Evolutionary conservation across 2,888 invertebrate genomes (phyloP).

Genomic region (Strigamia maritima): DNA sequence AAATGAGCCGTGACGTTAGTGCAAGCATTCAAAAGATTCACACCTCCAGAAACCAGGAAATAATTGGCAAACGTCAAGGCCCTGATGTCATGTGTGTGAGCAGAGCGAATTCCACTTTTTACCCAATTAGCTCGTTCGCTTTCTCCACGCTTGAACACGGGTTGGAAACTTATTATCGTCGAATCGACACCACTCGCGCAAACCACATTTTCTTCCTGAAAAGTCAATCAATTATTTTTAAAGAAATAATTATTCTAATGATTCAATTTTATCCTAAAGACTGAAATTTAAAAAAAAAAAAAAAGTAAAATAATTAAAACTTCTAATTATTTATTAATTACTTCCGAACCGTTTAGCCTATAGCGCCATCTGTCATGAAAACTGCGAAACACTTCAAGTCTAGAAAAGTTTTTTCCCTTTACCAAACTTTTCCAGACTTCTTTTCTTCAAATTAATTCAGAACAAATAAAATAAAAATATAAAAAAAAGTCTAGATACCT

Average conservation of each 20-base stretch:
- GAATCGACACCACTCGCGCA: slow-evolving; percentile 65
- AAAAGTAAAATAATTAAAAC: no score
- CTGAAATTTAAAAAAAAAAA: neutral
- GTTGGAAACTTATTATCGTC: slow-evolving; percentile 69
- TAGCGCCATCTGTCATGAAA: neutral
- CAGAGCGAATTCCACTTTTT: slow-evolving; percentile 69
- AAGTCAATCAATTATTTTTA: neutral
- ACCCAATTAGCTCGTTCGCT: slow-evolving; percentile 67
- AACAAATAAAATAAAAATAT: neutral
- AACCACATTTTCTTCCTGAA: slow-evolving; percentile 48
- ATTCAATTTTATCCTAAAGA: neutral
- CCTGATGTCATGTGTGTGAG: slow-evolving; percentile 85
- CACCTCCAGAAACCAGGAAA: slow-evolving; percentile 71
- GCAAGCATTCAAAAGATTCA: slow-evolving; percentile 34
- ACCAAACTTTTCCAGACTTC: slow-evolving; percentile 65
- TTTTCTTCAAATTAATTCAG: slow-evolving; percentile 11
- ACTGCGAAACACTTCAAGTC: neutral
- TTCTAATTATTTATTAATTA: no score
- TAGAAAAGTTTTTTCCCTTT: slow-evolving; percentile 36
- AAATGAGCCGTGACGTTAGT: slow-evolving; percentile 11
- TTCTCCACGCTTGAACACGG: slow-evolving; percentile 55
- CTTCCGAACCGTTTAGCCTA: neutral
- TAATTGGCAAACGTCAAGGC: slow-evolving; percentile 64
- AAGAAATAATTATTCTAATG: slow-evolving; percentile 44
- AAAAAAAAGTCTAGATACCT: slow-evolving; percentile 44